Evolutionary conservation across 2,113 vertebrate genomes (phyloP), one percentile per base, ranked within the genome.

Genomic region (Redunca redunca): DNA sequence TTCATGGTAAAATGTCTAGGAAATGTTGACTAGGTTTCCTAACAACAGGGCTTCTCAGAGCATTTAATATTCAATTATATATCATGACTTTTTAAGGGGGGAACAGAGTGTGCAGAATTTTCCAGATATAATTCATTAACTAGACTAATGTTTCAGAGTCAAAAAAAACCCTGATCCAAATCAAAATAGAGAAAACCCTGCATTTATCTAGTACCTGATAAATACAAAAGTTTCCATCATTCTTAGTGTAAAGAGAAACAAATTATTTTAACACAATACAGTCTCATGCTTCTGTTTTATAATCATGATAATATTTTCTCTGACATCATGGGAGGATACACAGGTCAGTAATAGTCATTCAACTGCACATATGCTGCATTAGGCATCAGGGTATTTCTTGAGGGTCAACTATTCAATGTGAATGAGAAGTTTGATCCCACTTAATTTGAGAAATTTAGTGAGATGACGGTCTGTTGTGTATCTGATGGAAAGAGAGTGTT

Each of bases 361-460:
- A 64, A 40, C n/a, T 0, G 0, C 21, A 28, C 40, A 71, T 43
- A 77, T 83, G 40, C 78, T 95, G 48, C 17, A 43, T 43, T 84
- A 94, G 78, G 28, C 30, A 94, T 52, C 13, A 55, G 91, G 21
- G 33, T 90, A 46, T 94, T 92, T 48, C 13, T 48, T 94, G 89
- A 96, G 50, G 82, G 60, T 94, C 77, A 93, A 64, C 23, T 48
- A 50, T 86, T 95, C 55, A 46, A 82, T 86, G n/a, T 85, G 55
- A 96, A 90, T 64, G 64, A 92, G 78, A 83, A 98, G 60, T 74
- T 86, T 71, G 88, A 98, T 46, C 71, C 62, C 50, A 85, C n/a
- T 95, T 92, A 95, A 93, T 93, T 28, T 85, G 57, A 92, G 64
- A 96, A 94, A 92, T 90, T 95, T 87, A 89, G 77, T 88, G 95